Percentiles rank a stretch among this genome's conserved stretches.
phyloP scores from a whole-genome alignment of 2,888 invertebrate genomes.

The Xanthorhoe spadicearia region DNA sequence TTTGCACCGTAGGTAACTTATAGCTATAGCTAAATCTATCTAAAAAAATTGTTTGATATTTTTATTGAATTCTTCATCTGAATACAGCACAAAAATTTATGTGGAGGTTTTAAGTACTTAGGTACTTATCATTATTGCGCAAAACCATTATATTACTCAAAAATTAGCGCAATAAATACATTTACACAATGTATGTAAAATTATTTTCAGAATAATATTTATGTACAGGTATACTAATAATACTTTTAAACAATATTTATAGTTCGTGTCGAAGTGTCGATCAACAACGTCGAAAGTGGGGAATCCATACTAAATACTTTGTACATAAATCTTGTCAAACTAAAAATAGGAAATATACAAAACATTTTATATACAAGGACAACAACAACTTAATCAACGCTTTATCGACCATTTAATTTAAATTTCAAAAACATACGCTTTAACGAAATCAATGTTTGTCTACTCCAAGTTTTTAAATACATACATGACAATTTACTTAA shows the following conservation, averaged over 20 bases:
- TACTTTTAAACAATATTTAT: conserved; percentile 84
- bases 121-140: conserved; percentile 1
- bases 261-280: conserved; percentile 64
- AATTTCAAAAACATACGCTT: conserved; percentile 51
- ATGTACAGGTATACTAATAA: conserved; percentile 82
- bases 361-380: conserved; percentile 79
- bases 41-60: conserved; percentile 6
- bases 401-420: conserved; percentile 51
- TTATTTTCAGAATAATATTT: conserved; percentile 74
- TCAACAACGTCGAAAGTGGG: conserved; percentile 65
- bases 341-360: conserved; percentile 82
- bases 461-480: conserved; percentile 21
- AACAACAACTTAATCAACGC: conserved; percentile 76
- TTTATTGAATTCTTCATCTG: conserved; percentile 12
- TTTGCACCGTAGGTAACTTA: conserved; percentile 30
- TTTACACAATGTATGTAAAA: conserved; percentile 50
- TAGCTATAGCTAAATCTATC: conserved; percentile 23
- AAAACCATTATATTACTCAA: conserved; percentile 2
- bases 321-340: conserved; percentile 76
- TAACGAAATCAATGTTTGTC: conserved; percentile 60
- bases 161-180: conserved; percentile 36
- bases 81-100: conserved; percentile 7
- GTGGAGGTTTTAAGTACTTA: neutral
- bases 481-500: conserved; percentile 45
- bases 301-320: conserved; percentile 76